Evolutionary conservation across 2,113 vertebrate genomes (phyloP).

Genomic region (Carettochelys insculpta): DNA sequence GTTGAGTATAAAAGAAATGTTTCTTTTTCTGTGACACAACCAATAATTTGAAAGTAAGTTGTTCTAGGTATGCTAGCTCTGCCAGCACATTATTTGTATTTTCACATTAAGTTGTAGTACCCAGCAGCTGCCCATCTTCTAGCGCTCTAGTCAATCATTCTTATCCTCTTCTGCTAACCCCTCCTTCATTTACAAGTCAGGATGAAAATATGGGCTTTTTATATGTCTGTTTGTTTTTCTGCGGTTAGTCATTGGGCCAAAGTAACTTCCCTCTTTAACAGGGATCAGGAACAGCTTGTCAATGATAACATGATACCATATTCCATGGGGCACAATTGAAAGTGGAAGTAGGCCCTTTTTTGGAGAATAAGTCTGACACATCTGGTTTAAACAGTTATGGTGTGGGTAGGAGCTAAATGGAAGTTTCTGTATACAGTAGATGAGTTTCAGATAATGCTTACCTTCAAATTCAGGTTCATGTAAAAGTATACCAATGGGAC

Average conservation of each 20-base stretch:
- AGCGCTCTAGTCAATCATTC: neutral
- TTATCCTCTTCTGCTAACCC: neutral
- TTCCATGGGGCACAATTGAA: constrained; percentile 62
- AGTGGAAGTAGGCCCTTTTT: constrained; percentile 54
- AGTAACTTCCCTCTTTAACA: constrained; percentile 46
- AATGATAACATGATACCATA: constrained; percentile 45
- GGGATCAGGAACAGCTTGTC: constrained; percentile 45
- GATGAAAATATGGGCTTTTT: neutral
- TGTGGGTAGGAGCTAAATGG: constrained; percentile 45
- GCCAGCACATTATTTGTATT: neutral
- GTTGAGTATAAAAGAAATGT: neutral
- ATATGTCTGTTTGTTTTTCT: too few species aligned
- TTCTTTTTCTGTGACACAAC: neutral
- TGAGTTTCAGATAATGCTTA: constrained; percentile 64
- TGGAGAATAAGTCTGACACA: constrained; percentile 62
- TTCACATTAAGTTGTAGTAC: neutral
- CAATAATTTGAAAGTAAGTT: neutral
- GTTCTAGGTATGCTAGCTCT: neutral
- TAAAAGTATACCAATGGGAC: neutral
- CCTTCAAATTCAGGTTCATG: constrained; percentile 21
- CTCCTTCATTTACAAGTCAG: constrained; percentile 16
- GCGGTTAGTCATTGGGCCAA: constrained; percentile 22
- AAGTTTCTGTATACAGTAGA: constrained; percentile 57
- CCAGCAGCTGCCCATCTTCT: neutral
- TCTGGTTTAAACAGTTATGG: constrained; percentile 60